Percentiles rank a stretch among this genome's conserved stretches.
These are phyloP conservation scores for Tragelaphus oryx DNA, from an alignment of 2,797 vertebrate genomes.

Conservation along the genomic window DNA sequence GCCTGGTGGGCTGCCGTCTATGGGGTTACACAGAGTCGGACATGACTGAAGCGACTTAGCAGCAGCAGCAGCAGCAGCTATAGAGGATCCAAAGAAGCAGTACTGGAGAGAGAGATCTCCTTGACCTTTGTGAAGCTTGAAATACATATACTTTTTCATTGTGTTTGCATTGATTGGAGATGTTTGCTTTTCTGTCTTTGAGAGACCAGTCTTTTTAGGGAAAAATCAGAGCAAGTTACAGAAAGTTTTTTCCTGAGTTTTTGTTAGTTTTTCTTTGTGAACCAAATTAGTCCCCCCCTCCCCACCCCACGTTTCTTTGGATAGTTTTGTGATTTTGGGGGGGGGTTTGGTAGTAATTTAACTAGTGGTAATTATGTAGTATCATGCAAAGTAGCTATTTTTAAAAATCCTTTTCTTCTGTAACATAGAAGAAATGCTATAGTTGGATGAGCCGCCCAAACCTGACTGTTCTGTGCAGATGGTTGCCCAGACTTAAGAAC, in stretches of 20 bases:
- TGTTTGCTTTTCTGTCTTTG: constrained; percentile 21
- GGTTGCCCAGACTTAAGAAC: background rate
- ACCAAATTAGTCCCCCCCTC: background rate
- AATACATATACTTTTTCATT: background rate
- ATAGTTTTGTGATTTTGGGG: background rate
- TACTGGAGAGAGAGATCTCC: background rate
- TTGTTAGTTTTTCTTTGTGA: constrained; percentile 7
- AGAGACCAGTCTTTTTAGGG: background rate
- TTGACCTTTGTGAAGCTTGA: background rate
- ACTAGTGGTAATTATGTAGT: background rate
- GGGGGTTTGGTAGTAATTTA: background rate
- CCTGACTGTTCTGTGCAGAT: background rate
- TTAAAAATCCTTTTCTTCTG: background rate
- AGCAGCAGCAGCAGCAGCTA: background rate
- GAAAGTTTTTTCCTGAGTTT: background rate
- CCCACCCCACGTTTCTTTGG: background rate
- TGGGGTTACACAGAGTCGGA: no score
- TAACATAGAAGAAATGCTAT: background rate
- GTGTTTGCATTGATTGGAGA: background rate
- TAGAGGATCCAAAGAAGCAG: background rate
- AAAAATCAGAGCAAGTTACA: constrained; percentile 11
- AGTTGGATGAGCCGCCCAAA: background rate
- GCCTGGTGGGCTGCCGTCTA: no score
- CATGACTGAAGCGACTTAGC: no score
- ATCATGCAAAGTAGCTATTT: background rate